A percentile compares a stretch with the other conserved stretches of the same genome.
These are phyloP conservation scores for Ligdia adustata DNA, from an alignment of 2,888 invertebrate genomes.

Conservation along the genomic window DNA sequence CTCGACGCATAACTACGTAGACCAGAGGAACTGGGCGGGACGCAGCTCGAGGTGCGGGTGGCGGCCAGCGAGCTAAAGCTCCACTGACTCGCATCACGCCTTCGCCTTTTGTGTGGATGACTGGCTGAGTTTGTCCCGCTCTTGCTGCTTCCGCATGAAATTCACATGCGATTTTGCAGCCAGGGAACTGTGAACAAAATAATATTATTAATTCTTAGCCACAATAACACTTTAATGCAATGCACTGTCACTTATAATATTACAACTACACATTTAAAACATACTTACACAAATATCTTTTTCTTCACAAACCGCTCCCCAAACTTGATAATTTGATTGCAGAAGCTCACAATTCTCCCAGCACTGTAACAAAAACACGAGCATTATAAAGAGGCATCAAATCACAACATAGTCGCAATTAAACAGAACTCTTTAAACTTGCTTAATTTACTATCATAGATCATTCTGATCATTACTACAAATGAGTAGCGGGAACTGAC, in stretches of 20 bases:
- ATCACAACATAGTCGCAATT: constrained; percentile 52
- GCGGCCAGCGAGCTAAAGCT: constrained; percentile 86
- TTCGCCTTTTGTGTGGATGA: constrained; percentile 88
- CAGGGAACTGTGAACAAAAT: constrained; percentile 85
- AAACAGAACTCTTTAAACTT: constrained; percentile 53
- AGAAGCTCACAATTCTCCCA: constrained; percentile 90
- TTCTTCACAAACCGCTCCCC: constrained; percentile 89
- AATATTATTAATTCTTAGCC: too few species aligned
- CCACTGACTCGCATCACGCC: constrained; percentile 86
- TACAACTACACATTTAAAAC: neutral
- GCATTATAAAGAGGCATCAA: constrained; percentile 43
- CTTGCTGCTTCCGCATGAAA: constrained; percentile 87
- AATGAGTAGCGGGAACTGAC: constrained; percentile 53
- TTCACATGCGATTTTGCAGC: constrained; percentile 88
- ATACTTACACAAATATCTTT: constrained; percentile 89
- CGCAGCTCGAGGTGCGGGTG: constrained; percentile 83
- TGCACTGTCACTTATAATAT: too few species aligned
- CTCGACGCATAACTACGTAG: constrained; percentile 88
- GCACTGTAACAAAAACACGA: constrained; percentile 85
- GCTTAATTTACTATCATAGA: constrained; percentile 52
- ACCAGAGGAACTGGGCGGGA: constrained; percentile 85
- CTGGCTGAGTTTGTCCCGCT: constrained; percentile 86
- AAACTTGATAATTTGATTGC: constrained; percentile 88
- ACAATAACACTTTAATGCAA: too few species aligned
- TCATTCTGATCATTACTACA: constrained; percentile 47